Evolutionary conservation across 2,888 invertebrate species (phyloP).

Genomic region (Acanthosepion pharaonis): DNA sequence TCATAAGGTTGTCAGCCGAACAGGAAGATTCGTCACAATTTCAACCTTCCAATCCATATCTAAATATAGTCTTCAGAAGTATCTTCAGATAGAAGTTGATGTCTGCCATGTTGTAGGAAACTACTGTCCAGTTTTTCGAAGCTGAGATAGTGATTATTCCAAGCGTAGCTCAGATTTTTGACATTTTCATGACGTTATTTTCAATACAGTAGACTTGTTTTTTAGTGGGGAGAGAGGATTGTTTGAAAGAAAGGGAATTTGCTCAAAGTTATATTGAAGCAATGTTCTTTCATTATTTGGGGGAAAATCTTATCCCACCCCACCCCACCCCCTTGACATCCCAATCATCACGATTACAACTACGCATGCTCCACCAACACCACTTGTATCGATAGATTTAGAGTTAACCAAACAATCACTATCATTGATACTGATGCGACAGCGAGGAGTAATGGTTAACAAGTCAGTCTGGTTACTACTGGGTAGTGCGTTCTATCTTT

Average conservation of each 20-base stretch:
- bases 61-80: no score
- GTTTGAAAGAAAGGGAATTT: neutral
- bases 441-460: no score
- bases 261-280: neutral
- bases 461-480: no score
- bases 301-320: neutral
- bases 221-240: neutral
- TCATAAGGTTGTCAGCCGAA: no score
- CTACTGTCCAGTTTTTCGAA: no score
- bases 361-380: neutral
- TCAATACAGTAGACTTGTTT: neutral
- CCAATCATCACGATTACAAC: neutral
- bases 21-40: no score
- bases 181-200: neutral
- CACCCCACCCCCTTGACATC: neutral
- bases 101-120: no score
- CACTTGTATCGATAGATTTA: neutral
- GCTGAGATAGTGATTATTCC: no score
- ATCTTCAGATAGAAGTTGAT: no score
- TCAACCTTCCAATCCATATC: no score
- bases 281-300: neutral
- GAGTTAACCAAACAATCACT: neutral
- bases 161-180: no score
- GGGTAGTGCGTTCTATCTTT: no score
- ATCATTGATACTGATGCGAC: neutral